Conservation (phyloP, 2,797 vertebrate species). For the Leptodactylus fallax region DNA sequence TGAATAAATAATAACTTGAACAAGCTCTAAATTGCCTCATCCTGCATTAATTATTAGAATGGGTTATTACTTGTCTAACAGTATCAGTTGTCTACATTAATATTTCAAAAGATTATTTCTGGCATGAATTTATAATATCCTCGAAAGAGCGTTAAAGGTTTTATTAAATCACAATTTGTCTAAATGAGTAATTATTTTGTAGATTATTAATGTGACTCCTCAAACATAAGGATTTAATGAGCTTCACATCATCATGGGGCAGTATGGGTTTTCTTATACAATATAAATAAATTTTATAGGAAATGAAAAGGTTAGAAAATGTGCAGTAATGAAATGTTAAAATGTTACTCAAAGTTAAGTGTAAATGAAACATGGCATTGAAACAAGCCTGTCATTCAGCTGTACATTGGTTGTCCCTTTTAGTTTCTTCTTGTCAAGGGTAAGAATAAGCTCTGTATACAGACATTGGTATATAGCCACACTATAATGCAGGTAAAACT, state of each 20-base stretch:
- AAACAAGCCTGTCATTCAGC: too few species aligned
- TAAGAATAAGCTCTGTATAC: too few species aligned
- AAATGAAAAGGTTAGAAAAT: background rate
- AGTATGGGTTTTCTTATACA: background rate
- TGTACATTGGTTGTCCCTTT: too few species aligned
- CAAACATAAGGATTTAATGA: background rate
- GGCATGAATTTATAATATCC: slow-evolving; percentile 38
- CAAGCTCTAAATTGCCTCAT: slow-evolving; percentile 39
- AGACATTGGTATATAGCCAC: too few species aligned
- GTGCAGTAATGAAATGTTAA: too few species aligned
- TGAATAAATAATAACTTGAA: slow-evolving; percentile 50
- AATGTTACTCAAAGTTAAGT: too few species aligned
- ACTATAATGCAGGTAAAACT: too few species aligned
- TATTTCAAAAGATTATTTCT: slow-evolving; percentile 48
- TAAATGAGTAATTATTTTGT: slow-evolving; percentile 43
- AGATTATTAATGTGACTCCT: slow-evolving; percentile 18
- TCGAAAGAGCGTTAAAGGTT: slow-evolving; percentile 12
- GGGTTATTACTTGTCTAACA: slow-evolving; percentile 43
- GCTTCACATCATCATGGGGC: background rate
- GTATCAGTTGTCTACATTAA: slow-evolving; percentile 47
- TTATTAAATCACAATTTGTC: slow-evolving; percentile 44
- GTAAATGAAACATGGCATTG: too few species aligned
- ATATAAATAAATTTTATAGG: background rate
- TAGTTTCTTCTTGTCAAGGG: too few species aligned
- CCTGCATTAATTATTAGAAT: slow-evolving; percentile 51